These are phyloP conservation scores for Sarcoramphus papa DNA, from an alignment of 2,797 vertebrate species.

Conservation along the genomic window DNA sequence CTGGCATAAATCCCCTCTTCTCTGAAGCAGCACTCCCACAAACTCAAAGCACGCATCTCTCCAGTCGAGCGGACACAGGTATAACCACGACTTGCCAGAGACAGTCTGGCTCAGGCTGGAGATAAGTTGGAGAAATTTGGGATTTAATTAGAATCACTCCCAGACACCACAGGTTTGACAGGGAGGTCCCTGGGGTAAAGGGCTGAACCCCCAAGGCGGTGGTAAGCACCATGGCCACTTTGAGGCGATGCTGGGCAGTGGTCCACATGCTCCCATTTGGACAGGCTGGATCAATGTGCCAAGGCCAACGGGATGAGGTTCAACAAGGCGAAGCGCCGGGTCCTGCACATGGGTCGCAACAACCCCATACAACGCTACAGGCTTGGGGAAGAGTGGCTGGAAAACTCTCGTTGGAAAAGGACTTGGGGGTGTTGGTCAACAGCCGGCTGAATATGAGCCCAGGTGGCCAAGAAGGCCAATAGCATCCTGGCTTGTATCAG, in stretches of 20 bases:
- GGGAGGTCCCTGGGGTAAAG: background rate
- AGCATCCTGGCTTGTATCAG: too few species aligned
- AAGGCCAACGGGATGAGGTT: background rate
- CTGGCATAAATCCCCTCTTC: background rate
- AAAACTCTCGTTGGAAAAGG: background rate
- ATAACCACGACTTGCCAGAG: background rate
- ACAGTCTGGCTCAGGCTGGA: background rate
- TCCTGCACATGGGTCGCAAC: background rate
- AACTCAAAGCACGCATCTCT: background rate
- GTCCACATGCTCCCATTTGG: background rate
- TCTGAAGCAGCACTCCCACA: background rate
- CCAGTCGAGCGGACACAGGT: background rate
- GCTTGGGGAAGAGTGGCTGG: background rate
- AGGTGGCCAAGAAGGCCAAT: too few species aligned
- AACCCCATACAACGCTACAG: accelerated
- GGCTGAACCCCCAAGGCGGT: background rate
- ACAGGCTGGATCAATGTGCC: accelerated
- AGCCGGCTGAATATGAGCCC: too few species aligned
- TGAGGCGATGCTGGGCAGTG: background rate
- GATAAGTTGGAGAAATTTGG: background rate
- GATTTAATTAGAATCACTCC: background rate
- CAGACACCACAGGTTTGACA: background rate
- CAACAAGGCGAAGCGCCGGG: accelerated
- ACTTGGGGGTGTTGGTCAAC: background rate
- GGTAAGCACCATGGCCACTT: background rate